These are phyloP conservation scores for Catagonus wagneri DNA, from an alignment of 2,113 vertebrate genomes.

Conservation along the genomic window DNA sequence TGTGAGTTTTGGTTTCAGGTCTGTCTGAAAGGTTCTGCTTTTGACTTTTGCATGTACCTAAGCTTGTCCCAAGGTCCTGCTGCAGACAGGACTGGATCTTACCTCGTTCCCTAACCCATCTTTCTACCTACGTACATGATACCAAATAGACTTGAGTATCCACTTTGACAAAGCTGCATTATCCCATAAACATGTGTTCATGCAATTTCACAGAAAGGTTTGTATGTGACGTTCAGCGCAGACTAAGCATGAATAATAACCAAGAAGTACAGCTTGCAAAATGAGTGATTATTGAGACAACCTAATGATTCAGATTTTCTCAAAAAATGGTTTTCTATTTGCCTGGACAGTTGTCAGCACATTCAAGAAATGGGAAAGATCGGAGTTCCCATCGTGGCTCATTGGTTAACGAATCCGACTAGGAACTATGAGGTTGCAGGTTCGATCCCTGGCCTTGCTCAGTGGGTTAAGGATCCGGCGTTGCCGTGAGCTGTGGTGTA, in stretches of 20 bases:
- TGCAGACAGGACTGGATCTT: not conserved
- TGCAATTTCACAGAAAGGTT: not conserved
- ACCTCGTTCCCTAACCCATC: not conserved
- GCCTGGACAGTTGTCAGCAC: not conserved
- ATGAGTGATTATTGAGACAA: conserved; percentile 17
- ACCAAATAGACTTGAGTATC: not conserved
- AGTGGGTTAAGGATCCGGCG: too few relatives aligned
- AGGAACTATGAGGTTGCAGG: too few relatives aligned
- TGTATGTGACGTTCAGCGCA: not conserved
- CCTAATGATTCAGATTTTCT: conserved; percentile 25
- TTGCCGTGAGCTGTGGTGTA: too few relatives aligned
- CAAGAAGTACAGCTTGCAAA: not conserved
- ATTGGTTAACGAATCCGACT: too few relatives aligned
- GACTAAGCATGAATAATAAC: not conserved
- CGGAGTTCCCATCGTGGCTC: too few relatives aligned
- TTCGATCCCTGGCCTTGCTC: too few relatives aligned
- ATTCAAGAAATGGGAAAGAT: not conserved
- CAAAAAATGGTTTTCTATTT: conserved; percentile 37
- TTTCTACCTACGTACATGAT: not conserved
- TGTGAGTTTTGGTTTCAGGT: not conserved
- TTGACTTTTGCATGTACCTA: not conserved
- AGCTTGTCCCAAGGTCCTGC: not conserved
- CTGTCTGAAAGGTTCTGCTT: not conserved
- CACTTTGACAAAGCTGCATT: not conserved
- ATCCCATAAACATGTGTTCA: not conserved